Conservation (phyloP, 2,888 invertebrate species). For the Philaethria dido region DNA sequence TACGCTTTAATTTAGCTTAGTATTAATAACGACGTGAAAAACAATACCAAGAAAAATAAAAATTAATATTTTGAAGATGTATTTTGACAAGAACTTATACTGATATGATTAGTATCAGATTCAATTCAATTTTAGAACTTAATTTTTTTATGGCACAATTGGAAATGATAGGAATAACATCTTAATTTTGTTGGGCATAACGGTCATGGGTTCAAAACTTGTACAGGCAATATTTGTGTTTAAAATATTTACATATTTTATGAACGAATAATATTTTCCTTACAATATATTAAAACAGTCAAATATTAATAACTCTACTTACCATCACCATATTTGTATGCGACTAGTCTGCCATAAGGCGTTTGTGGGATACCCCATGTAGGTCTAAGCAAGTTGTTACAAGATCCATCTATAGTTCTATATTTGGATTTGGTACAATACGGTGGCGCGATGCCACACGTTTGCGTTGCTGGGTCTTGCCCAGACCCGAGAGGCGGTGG, state of each 20-base stretch:
- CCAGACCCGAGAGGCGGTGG: conserved; percentile 70
- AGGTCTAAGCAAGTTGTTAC: conserved; percentile 94
- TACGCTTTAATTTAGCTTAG: neutral
- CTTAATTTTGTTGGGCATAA: too few species aligned
- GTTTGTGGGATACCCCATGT: conserved; percentile 91
- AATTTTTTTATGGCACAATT: neutral
- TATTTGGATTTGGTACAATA: conserved; percentile 85
- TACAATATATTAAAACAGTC: too few species aligned
- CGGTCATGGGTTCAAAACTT: too few species aligned
- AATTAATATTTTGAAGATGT: neutral
- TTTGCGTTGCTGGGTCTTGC: conserved; percentile 71
- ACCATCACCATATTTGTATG: conserved; percentile 88
- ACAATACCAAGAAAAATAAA: neutral
- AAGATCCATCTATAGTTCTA: conserved; percentile 93
- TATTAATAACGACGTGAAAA: neutral
- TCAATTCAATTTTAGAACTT: neutral
- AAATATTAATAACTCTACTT: conserved; percentile 48
- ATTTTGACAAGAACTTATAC: neutral
- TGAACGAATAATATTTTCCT: too few species aligned
- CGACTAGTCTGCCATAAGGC: conserved; percentile 86
- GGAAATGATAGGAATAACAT: too few species aligned
- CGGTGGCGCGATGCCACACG: conserved; percentile 77
- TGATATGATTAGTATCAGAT: too few species aligned
- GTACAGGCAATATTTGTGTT: too few species aligned
- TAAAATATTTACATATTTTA: too few species aligned